Evolutionary conservation across 1,140 invertebrate species (phyloP), one percentile per base, ranked within the genome.

Genomic region (Polypedilum pembai): DNA sequence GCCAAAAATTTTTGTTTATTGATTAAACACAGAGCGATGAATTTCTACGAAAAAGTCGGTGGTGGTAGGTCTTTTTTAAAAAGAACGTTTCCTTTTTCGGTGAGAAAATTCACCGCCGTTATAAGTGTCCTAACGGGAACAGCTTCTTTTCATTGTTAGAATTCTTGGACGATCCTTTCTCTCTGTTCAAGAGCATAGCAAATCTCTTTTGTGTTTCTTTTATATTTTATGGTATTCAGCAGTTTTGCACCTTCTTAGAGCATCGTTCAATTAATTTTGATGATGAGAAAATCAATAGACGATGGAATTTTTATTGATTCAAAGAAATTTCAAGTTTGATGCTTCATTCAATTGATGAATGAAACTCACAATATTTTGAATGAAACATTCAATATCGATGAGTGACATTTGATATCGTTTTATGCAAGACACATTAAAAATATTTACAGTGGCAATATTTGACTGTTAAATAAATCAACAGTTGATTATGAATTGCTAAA

Each of bases 1-100:
- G 65, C 65, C 65, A 69, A 69, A 69, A 69, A 3, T 69, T 69
- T 69, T 18, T 69, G 17, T 20, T 69, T 69, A 21, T 69, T 69
- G 65, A 69, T 69, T 21, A 69, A 69, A 69, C 17, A 69, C 8
- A 21, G 10, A 69, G 20, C 65, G 65, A 69, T 69, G 18, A 18
- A 69, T 18, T 69, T 69, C 65, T 69, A 7, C 3, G 65, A 69
- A 69, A 69, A 10, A 18, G 65, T 69, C 65, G 17, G 65, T 18
- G 65, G 65, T 69, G 65, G 24, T 33, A 69, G 17, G 15, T 69
- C n/a, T 66, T 21, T 10, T 21, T 69, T 20, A 69, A 69, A 8
- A 8, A 21, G 45, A 56, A 56, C 45, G n/a, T 56, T 69, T 21
- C 12, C 45, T 56, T 56, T 56, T 3, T 33, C 3, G 12, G 3